Evolutionary conservation across 2,888 invertebrate species (phyloP).

Genomic region (Coremacera marginata): DNA sequence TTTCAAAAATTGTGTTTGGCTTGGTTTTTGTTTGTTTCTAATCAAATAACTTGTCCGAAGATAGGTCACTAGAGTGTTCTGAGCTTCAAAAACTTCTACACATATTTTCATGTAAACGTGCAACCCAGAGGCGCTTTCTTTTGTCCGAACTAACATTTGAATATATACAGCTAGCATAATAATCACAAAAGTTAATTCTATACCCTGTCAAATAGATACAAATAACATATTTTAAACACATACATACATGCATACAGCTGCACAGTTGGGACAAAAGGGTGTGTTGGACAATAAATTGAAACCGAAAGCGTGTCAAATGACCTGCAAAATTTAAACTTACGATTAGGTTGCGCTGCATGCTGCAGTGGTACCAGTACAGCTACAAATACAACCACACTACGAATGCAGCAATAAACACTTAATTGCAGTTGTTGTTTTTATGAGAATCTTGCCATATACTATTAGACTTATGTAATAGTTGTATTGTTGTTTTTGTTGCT

Average conservation of each 20-base stretch:
- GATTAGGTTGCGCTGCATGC: conserved; percentile 17
- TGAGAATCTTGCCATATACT: neutral
- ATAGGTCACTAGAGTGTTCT: no score
- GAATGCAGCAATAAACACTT: neutral
- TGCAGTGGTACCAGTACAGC: conserved; percentile 16
- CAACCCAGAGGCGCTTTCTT: no score
- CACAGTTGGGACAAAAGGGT: neutral
- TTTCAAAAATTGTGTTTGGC: no score
- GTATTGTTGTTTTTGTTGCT: neutral
- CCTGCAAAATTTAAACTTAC: conserved; percentile 33
- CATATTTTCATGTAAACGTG: no score
- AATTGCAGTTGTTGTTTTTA: neutral
- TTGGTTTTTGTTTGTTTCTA: no score
- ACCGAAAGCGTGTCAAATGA: conserved; percentile 33
- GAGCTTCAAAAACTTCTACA: no score
- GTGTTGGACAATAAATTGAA: conserved; percentile 26
- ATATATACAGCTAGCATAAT: neutral
- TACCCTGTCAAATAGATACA: neutral
- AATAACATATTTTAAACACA: neutral
- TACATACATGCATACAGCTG: no score
- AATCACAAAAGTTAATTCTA: neutral
- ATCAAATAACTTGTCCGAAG: no score
- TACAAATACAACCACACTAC: conserved; percentile 2
- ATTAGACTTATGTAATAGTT: neutral
- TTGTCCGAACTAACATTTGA: no score